These are phyloP conservation scores for Potorous gilbertii DNA, from an alignment of 2,797 vertebrate genomes.

Conservation along the genomic window DNA sequence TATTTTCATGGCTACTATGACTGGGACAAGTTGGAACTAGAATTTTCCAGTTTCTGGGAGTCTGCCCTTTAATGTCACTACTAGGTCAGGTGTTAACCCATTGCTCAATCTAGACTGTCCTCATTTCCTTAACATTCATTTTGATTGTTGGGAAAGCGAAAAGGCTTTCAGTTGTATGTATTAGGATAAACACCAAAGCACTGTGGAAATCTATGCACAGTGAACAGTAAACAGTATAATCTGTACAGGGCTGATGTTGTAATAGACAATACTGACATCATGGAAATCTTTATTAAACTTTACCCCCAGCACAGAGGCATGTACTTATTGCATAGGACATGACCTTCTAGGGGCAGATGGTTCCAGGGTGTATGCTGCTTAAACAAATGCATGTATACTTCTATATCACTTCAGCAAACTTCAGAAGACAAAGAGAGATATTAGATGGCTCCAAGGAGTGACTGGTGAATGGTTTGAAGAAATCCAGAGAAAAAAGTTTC, in stretches of 20 bases:
- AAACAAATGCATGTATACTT: conserved; percentile 28
- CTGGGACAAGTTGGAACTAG: conserved; percentile 42
- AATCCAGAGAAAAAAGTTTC: conserved; percentile 88
- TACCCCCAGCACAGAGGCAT: background rate
- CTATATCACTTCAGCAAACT: conserved; percentile 84
- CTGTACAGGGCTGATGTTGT: background rate
- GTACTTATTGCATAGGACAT: background rate
- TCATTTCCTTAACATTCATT: conserved; percentile 36
- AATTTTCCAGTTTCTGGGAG: conserved; percentile 58
- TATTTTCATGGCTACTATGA: background rate
- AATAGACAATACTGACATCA: background rate
- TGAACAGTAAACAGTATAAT: conserved; percentile 28
- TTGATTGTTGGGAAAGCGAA: conserved; percentile 45
- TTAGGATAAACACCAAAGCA: conserved; percentile 13
- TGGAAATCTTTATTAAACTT: background rate
- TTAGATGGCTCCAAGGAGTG: conserved; percentile 83
- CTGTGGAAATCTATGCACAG: background rate
- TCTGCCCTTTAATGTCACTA: conserved; percentile 42
- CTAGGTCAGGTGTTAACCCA: conserved; percentile 57
- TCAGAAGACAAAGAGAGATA: conserved; percentile 83
- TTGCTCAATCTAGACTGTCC: conserved; percentile 39
- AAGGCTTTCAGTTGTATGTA: background rate
- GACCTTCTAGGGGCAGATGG: conserved; percentile 4
- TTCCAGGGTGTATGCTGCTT: conserved; percentile 28
- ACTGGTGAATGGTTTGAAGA: conserved; percentile 90